phyloP scores from a whole-genome alignment of 2,113 vertebrate genomes.

The Sebastes schlegelii region DNA sequence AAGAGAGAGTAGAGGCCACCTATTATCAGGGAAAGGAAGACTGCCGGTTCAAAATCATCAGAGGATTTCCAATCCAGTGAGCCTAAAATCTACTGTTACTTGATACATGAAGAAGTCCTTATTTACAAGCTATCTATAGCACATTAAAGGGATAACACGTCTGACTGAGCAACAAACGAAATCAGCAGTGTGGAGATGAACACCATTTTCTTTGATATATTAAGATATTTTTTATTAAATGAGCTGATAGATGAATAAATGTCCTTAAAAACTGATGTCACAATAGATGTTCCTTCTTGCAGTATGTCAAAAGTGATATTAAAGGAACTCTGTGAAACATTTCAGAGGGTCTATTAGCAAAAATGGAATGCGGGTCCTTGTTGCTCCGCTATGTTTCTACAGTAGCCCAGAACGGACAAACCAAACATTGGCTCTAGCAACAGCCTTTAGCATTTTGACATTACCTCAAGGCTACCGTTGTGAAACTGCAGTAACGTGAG shows the following conservation, averaged over 20 bases:
- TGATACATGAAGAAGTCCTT: neutral
- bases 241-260: neutral
- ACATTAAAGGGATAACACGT: neutral
- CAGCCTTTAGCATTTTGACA: too few relatives aligned
- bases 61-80: slow-evolving; percentile 48
- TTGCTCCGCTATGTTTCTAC: too few relatives aligned
- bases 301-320: neutral
- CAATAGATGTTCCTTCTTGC: neutral
- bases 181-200: neutral
- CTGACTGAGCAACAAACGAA: neutral
- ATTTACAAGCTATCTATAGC: neutral
- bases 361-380: too few relatives aligned
- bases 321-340: neutral
- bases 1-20: slow-evolving; percentile 44
- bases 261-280: neutral
- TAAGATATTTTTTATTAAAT: neutral
- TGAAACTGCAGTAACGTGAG: too few relatives aligned
- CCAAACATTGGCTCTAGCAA: too few relatives aligned
- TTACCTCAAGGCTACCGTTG: too few relatives aligned
- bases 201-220: neutral
- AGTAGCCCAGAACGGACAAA: too few relatives aligned
- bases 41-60: slow-evolving; percentile 55
- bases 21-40: slow-evolving; percentile 56
- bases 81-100: slow-evolving; percentile 36
- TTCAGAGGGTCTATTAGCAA: too few relatives aligned